Evolutionary conservation across 2,113 vertebrate genomes (phyloP).

Genomic region (Tachysurus vachellii): DNA sequence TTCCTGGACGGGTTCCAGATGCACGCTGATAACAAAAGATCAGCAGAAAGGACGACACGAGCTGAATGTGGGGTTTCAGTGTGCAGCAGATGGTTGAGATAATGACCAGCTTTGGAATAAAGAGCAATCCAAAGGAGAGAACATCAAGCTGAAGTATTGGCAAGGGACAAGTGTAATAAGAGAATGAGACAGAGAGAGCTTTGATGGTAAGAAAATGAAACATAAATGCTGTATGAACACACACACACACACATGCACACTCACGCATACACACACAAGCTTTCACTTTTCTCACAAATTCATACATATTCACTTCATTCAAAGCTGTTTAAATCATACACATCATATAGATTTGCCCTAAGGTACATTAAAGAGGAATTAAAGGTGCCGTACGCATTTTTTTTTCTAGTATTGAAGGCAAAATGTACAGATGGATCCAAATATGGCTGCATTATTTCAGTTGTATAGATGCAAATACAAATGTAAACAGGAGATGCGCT

Average conservation of each 20-base stretch:
- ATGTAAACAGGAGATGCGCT: neutral
- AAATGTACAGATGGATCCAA: neutral
- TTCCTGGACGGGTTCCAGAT: constrained; percentile 45
- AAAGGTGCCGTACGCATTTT: neutral
- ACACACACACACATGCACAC: neutral
- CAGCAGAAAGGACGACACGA: constrained; percentile 54
- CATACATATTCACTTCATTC: neutral
- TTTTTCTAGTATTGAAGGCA: neutral
- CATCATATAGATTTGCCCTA: neutral
- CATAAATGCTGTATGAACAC: neutral
- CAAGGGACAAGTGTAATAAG: constrained; percentile 19
- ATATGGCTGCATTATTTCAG: neutral
- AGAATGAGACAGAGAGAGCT: neutral
- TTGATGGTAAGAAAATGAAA: neutral
- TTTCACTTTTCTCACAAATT: neutral
- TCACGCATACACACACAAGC: neutral
- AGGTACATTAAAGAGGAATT: neutral
- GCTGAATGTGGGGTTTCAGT: constrained; percentile 46
- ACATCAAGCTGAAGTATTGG: constrained; percentile 23
- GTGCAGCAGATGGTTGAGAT: constrained; percentile 57
- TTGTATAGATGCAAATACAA: neutral
- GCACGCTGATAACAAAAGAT: constrained; percentile 51
- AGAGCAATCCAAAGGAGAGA: constrained; percentile 26
- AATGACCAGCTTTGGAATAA: constrained; percentile 54
- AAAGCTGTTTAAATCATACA: neutral